phyloP scores from a whole-genome alignment of 2,797 vertebrate genomes.

The Chaenodraco wilsoni region DNA sequence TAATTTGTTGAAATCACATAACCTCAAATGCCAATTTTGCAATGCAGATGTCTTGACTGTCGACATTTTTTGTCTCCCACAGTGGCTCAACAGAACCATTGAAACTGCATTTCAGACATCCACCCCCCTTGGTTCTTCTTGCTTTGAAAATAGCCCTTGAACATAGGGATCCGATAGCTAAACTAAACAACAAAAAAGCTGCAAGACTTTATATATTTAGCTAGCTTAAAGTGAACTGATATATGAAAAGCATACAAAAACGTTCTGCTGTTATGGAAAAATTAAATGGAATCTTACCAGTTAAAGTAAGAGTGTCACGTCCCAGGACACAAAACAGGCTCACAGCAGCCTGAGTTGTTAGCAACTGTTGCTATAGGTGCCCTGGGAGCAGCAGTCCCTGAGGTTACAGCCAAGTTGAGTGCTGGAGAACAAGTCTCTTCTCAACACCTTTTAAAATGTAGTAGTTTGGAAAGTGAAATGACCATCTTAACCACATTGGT shows the following conservation, averaged over 20 bases:
- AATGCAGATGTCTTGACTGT: no score
- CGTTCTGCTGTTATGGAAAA: not conserved
- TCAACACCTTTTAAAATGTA: no score
- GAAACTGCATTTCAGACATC: no score
- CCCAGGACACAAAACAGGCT: not conserved
- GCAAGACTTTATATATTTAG: not conserved
- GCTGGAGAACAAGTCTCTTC: not conserved
- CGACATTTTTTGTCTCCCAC: no score
- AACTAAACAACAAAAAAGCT: not conserved
- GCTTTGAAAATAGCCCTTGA: no score
- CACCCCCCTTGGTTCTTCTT: no score
- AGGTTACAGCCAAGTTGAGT: not conserved
- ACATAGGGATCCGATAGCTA: no score
- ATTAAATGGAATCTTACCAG: conserved; percentile 33
- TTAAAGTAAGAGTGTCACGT: conserved; percentile 2
- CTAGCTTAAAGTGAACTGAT: not conserved
- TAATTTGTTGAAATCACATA: no score
- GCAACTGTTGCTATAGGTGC: conserved; percentile 79
- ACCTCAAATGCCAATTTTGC: no score
- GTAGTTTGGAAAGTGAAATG: no score
- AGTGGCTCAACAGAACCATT: no score
- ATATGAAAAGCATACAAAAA: not conserved
- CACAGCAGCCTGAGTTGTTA: conserved; percentile 76
- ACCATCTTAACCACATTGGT: no score
- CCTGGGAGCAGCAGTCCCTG: not conserved